Conservation (phyloP, 2,888 invertebrate species). For the Plagodis dolabraria region DNA sequence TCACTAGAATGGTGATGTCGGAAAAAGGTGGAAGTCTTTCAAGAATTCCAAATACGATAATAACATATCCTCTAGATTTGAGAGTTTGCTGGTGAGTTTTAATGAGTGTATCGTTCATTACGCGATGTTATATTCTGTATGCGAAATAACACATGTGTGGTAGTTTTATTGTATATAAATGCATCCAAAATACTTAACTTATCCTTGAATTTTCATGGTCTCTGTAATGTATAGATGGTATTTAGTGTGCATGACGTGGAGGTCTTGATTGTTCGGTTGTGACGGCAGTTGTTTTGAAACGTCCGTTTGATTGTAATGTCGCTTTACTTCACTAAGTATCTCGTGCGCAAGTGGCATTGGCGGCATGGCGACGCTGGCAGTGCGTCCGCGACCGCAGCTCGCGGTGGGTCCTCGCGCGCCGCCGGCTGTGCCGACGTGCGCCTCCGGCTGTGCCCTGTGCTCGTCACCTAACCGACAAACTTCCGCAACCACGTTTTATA, state of each 20-base stretch:
- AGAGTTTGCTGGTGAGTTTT: conserved; percentile 57
- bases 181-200: conserved; percentile 5
- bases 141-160: conserved; percentile 8
- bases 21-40: conserved; percentile 52
- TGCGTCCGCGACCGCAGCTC: conserved; percentile 68
- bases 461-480: conserved; percentile 29
- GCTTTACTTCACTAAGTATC: conserved; percentile 59
- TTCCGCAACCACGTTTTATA: conserved; percentile 26
- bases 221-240: conserved; percentile 13
- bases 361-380: conserved; percentile 63
- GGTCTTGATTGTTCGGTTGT: conserved; percentile 59
- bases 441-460: not conserved
- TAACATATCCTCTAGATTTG: conserved; percentile 42
- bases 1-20: conserved; percentile 35
- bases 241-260: conserved; percentile 47
- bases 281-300: conserved; percentile 58
- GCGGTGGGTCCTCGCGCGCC: conserved; percentile 60
- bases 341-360: conserved; percentile 58
- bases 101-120: not conserved
- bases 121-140: not conserved
- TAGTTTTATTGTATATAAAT: conserved; percentile 7
- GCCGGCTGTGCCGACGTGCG: conserved; percentile 27
- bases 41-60: conserved; percentile 33
- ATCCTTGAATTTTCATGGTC: conserved; percentile 15
- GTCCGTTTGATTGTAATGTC: conserved; percentile 58